Evolutionary conservation across 2,888 invertebrate genomes (phyloP), one percentile per base, ranked within the genome.

Genomic region (Euclidia mi): DNA sequence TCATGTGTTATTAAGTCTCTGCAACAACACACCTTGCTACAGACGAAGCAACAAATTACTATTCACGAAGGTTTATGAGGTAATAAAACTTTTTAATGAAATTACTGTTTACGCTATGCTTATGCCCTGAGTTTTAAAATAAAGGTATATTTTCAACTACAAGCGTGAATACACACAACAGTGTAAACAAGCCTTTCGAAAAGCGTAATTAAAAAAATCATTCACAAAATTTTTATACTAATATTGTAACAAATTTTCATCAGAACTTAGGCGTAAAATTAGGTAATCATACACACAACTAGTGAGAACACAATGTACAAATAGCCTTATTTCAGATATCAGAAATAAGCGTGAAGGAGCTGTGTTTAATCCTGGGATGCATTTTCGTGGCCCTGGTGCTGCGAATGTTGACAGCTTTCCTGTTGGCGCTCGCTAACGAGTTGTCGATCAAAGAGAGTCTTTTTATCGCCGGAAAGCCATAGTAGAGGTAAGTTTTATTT

Each of bases 391-490:
- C 94, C 11, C 79, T 94, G 17, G 65, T 85, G 12, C 78, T 94
- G 31, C 88, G 94, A 37, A 65, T 94, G 56, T 56, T 94, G 44
- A 84, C 92, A 18, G 93, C 94, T 14, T 90, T 94, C 61, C 79
- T 94, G 48, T 88, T 94, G 15, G 85, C 88, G 2, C 71, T 93
- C 44, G 88, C 86, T 41, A 92, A 87, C 64, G 86, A 87, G 43
- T 80, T 92, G 55, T 85, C 92, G 1, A 65, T 91, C 56, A 92
- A 84, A 53, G 94, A 94, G 68, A 91, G 93, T 61, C 71, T 92
- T 48, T 94, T 92, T 65, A 80, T 94, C 35, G 88, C 90, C 31
- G 77, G 6, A 94, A 94, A 71, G 94, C 94, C 35, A 93, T 94
- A 57, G 94, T 94, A 1, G 94, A 94, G 90, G 94, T 93, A 76